These are phyloP conservation scores for Strigops habroptila DNA, from an alignment of 2,113 vertebrate species.

Conservation along the genomic window DNA sequence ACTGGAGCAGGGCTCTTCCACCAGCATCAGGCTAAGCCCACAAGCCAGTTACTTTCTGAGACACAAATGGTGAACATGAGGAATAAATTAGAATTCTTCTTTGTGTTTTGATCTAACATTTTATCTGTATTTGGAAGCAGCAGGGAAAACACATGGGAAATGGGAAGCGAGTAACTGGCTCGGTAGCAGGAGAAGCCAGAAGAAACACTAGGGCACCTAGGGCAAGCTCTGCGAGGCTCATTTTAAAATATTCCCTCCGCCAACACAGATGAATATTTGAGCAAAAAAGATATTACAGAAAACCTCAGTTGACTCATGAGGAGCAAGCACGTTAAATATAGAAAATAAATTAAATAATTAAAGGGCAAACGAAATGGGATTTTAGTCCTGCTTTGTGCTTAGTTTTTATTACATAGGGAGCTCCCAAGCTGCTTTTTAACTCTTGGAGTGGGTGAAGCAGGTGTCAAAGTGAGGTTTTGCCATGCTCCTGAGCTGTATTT, in stretches of 20 bases:
- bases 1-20: neutral
- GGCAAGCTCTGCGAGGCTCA: neutral
- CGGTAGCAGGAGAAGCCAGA: neutral
- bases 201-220: neutral
- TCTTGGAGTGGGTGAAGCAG: neutral
- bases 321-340: neutral
- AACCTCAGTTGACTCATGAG: slow-evolving; percentile 2
- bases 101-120: neutral
- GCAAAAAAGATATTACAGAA: neutral
- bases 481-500: neutral
- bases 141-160: neutral
- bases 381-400: neutral
- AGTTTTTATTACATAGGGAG: neutral
- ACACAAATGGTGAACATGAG: neutral
- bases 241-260: slow-evolving; percentile 6
- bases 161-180: neutral
- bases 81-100: neutral
- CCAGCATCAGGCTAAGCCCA: neutral
- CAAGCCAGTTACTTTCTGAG: neutral
- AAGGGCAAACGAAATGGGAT: neutral
- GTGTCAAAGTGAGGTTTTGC: neutral
- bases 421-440: neutral
- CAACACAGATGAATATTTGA: slow-evolving; percentile 43
- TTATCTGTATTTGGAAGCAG: neutral
- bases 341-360: slow-evolving; percentile 49